phyloP scores from a whole-genome alignment of 2,888 invertebrate genomes.

The Orgyia antiqua region DNA sequence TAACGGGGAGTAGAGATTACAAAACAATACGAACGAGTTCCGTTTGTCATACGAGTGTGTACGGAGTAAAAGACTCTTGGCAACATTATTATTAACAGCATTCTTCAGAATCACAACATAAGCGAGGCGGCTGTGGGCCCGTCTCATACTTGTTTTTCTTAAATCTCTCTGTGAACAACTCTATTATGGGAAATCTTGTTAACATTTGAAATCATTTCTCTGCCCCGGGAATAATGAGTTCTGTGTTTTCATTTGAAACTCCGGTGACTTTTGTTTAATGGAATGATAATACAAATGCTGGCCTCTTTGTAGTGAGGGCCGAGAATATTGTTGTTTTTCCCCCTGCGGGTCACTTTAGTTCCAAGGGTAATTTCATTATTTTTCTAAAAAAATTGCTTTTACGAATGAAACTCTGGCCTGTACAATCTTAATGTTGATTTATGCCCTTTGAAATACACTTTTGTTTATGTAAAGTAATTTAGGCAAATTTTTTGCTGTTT shows the following conservation, averaged over 20 bases:
- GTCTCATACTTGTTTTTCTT: constrained; percentile 67
- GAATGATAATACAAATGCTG: constrained; percentile 76
- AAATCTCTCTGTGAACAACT: constrained; percentile 72
- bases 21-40: constrained; percentile 35
- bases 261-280: constrained; percentile 78
- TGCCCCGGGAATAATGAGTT: constrained; percentile 72
- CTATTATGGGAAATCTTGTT: constrained; percentile 75
- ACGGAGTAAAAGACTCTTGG: constrained; percentile 11
- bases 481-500: constrained; percentile 27
- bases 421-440: constrained; percentile 55
- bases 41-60: constrained; percentile 26
- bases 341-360: constrained; percentile 69
- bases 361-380: constrained; percentile 68
- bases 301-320: constrained; percentile 70
- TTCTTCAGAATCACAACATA: constrained; percentile 47
- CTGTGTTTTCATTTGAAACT: constrained; percentile 75
- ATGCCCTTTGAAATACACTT: constrained; percentile 49
- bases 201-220: constrained; percentile 76
- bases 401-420: constrained; percentile 53
- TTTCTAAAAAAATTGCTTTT: constrained; percentile 56
- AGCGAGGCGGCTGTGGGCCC: constrained; percentile 19
- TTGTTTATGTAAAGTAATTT: constrained; percentile 42
- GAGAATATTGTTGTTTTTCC: constrained; percentile 71
- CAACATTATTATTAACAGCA: constrained; percentile 43
- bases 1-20: constrained; percentile 31